Percentiles rank a stretch among this genome's conserved stretches.
Evolutionary conservation across 23 tunicate species (phyloP).

Genomic region (Phallusia fumigata): DNA sequence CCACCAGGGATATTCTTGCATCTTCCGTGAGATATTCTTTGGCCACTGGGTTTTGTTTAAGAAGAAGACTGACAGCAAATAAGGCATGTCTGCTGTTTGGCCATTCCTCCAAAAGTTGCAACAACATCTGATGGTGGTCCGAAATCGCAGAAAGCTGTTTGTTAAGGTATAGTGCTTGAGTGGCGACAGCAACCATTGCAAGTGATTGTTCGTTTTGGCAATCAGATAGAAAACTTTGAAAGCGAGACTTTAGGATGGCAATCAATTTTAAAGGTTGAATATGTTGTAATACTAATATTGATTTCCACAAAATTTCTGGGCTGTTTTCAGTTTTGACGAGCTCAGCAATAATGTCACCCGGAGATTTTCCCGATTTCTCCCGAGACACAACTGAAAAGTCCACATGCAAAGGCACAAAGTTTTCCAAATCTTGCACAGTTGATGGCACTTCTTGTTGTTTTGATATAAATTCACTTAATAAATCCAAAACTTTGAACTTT

Average conservation of each 20-base stretch:
- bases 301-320: slow-evolving; percentile 42
- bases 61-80: background rate
- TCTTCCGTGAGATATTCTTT: background rate
- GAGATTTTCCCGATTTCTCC: slow-evolving; percentile 9
- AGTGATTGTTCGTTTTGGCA: background rate
- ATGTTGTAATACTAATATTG: slow-evolving; percentile 30
- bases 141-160: background rate
- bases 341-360: slow-evolving; percentile 22
- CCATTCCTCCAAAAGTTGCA: background rate
- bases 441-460: slow-evolving; percentile 26
- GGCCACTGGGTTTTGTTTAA: background rate
- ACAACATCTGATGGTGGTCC: background rate
- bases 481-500: slow-evolving; percentile 10
- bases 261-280: slow-evolving; percentile 22
- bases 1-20: slow-evolving; percentile 4
- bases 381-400: slow-evolving; percentile 50
- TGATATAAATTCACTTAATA: slow-evolving; percentile 23
- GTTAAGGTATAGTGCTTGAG: background rate
- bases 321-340: slow-evolving; percentile 15
- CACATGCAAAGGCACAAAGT: slow-evolving; percentile 17
- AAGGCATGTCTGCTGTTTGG: slow-evolving; percentile 9
- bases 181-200: background rate
- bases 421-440: slow-evolving; percentile 22
- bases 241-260: slow-evolving; percentile 4
- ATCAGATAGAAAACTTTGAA: background rate